phyloP scores from a whole-genome alignment of 2,888 invertebrate species.

The Melanophora roralis region DNA sequence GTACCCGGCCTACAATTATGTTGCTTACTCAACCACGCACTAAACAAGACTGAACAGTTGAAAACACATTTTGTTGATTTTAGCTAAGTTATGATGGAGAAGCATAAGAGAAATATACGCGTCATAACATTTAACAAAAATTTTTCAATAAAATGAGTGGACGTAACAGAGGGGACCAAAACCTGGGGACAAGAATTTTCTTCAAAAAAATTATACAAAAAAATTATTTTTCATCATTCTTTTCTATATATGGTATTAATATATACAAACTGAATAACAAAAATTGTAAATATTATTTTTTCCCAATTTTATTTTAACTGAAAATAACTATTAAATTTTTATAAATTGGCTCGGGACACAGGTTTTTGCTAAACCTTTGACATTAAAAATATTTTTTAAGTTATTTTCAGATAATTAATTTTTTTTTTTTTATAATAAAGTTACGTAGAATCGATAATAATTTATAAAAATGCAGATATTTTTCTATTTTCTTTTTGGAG shows the following conservation, averaged over 20 bases:
- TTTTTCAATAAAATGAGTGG: constrained; percentile 31
- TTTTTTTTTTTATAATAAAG: too few species aligned
- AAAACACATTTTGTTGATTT: constrained; percentile 43
- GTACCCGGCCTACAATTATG: constrained; percentile 41
- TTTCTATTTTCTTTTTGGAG: too few species aligned
- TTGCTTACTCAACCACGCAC: constrained; percentile 40
- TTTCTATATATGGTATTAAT: constrained; percentile 39
- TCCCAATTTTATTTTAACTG: too few species aligned
- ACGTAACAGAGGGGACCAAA: constrained; percentile 37
- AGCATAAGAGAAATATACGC: constrained; percentile 38
- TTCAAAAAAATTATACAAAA: constrained; percentile 35
- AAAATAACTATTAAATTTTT: too few species aligned
- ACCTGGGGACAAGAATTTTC: constrained; percentile 31
- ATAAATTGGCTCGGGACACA: too few species aligned
- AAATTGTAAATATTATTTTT: too few species aligned
- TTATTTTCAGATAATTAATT: too few species aligned
- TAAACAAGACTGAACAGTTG: constrained; percentile 39
- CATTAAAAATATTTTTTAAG: too few species aligned
- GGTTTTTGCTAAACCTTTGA: too few species aligned
- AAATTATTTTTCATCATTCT: constrained; percentile 36
- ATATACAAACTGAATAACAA: constrained; percentile 40
- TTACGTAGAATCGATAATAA: too few species aligned
- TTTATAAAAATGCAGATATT: too few species aligned
- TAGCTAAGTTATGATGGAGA: constrained; percentile 31
- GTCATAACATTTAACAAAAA: constrained; percentile 36